Evolutionary conservation across 2,888 invertebrate species (phyloP), one percentile per base, ranked within the genome.

Genomic region (Nasonovia ribisnigri): DNA sequence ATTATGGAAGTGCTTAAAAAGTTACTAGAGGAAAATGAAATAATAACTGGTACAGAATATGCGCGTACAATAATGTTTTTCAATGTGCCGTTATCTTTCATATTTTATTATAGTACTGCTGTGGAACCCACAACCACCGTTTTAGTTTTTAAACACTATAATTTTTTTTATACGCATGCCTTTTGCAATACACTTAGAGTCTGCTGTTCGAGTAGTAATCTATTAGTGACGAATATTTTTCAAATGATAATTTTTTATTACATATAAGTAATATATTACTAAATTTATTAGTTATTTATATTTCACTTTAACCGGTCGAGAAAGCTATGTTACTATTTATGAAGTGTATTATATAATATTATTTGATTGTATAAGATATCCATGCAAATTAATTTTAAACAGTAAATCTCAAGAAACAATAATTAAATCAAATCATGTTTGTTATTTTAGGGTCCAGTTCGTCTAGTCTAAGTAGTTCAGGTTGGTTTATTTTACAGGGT

Each of bases 401-500:
- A 42, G 2, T 10, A 77, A 77, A 20, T 51, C 42, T 46, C 29
- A 13, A 88, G 11, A 13, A 88, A 77, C 11, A 77, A 43, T 42
- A 43, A 88, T 88, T 88, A 67, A 87, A 88, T 92, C 24, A 88
- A 88, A 54, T 51, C 29, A 5, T 88, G 54, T 94, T 89, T 94
- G 67, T 94, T 95, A 95, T 95, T 95, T 95, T 95, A 95, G 95
- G 95, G 94, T 95, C 95, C 95, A 95, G 95, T 95, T 95, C 95
- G 91, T 95, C 95, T 95, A 95, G 95, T 94, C 95, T 95, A 95
- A 95, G 95, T 95, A 95, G 95, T 95, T 95, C 95, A 95, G 95
- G 95, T 95, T 95, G 95, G 95, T 95, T 94, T 95, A 92, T 94
- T 94, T 94, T 92, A 88, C 54, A 88, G 94, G 48, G 42, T 60